Conservation (phyloP, 1,140 invertebrate species). For the Ephestia elutella region DNA sequence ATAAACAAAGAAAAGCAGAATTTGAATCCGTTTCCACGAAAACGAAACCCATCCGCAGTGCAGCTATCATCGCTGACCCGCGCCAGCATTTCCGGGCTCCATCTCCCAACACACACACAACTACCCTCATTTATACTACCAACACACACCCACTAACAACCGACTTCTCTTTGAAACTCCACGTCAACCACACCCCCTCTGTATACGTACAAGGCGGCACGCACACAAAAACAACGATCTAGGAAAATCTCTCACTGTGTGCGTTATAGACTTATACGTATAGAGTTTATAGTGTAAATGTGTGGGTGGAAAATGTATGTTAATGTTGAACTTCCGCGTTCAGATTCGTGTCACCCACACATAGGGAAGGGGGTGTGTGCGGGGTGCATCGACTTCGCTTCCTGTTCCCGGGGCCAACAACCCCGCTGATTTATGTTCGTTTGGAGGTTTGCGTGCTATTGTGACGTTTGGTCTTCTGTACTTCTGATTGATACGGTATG, state of each 20-base stretch:
- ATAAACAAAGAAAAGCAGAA: neutral
- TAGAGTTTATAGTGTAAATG: constrained; percentile 9
- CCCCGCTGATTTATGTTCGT: constrained; percentile 63
- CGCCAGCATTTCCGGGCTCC: neutral
- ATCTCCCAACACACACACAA: constrained; percentile 27
- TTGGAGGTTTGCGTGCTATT: constrained; percentile 65
- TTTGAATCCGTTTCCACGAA: neutral
- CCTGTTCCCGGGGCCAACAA: constrained; percentile 59
- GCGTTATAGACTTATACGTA: constrained; percentile 29
- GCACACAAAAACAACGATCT: constrained; percentile 35
- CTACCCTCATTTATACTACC: constrained; percentile 35
- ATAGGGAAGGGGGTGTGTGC: constrained; percentile 26
- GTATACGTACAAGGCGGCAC: constrained; percentile 50
- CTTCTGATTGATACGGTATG: constrained; percentile 17
- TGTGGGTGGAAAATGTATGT: constrained; percentile 57
- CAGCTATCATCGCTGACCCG: neutral
- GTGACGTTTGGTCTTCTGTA: constrained; percentile 39
- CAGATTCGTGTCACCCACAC: constrained; percentile 56
- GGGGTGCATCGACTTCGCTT: constrained; percentile 69
- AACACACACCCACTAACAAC: constrained; percentile 46
- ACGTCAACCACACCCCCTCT: constrained; percentile 47
- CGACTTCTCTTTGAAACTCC: constrained; percentile 34
- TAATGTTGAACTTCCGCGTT: constrained; percentile 64
- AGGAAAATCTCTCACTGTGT: constrained; percentile 33
- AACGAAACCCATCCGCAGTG: neutral